These are phyloP conservation scores for Clivina fossor DNA, from an alignment of 2,888 invertebrate genomes.

Conservation along the genomic window DNA sequence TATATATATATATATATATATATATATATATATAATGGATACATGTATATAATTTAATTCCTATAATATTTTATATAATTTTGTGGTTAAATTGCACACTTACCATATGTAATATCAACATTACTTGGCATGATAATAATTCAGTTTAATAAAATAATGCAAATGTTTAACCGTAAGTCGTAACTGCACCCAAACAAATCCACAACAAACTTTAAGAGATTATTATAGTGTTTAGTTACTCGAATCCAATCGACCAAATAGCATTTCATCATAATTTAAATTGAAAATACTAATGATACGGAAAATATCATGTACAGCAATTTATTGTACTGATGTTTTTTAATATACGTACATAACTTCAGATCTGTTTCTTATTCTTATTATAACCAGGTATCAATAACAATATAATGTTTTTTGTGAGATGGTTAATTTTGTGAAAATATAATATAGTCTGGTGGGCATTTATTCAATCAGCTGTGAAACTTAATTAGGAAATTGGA, in stretches of 20 bases:
- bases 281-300: too few relatives aligned
- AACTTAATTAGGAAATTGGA: slow-evolving; percentile 5
- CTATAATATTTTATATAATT: neutral
- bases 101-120: too few relatives aligned
- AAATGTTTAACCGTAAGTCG: too few relatives aligned
- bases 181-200: too few relatives aligned
- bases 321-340: slow-evolving; percentile 6
- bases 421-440: slow-evolving; percentile 23
- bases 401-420: slow-evolving; percentile 5
- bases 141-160: too few relatives aligned
- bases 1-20: neutral
- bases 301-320: neutral
- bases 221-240: slow-evolving; percentile 22
- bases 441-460: slow-evolving; percentile 15
- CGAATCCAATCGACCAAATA: slow-evolving; percentile 9
- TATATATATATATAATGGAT: neutral
- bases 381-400: slow-evolving; percentile 14
- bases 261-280: neutral
- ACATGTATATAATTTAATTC: neutral
- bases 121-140: too few relatives aligned
- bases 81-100: too few relatives aligned
- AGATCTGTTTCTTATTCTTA: slow-evolving; percentile 12
- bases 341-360: slow-evolving; percentile 20
- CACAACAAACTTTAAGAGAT: too few relatives aligned
- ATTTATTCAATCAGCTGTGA: slow-evolving; percentile 20